phyloP scores from a whole-genome alignment of 2,888 invertebrate genomes.

The Cabera pusaria region DNA sequence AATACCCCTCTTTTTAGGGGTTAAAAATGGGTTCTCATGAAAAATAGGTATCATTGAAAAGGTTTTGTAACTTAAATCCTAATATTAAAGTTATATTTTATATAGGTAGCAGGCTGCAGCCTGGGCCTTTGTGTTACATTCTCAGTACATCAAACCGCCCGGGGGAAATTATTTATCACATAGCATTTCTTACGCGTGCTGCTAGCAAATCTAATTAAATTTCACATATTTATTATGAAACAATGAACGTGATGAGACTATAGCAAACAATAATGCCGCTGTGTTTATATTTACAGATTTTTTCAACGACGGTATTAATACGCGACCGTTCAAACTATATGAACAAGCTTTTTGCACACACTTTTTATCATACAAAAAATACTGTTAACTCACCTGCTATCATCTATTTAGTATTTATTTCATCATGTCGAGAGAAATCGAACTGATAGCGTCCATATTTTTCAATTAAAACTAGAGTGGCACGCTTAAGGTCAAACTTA shows the following conservation, averaged over 20 bases:
- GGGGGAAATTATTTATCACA: conserved; percentile 66
- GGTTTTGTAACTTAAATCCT: too few species aligned
- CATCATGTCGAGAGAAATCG: conserved; percentile 6
- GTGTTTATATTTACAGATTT: conserved; percentile 23
- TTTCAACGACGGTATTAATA: conserved; percentile 4
- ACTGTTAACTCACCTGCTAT: conserved; percentile 5
- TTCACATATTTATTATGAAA: conserved; percentile 45
- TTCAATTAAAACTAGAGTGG: conserved; percentile 24
- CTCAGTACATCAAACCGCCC: conserved; percentile 50
- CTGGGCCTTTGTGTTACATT: conserved; percentile 3
- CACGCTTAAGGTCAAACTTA: conserved; percentile 48
- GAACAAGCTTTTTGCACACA: conserved; percentile 4
- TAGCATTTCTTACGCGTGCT: conserved; percentile 45
- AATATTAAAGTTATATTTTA: not conserved
- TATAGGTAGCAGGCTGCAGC: conserved; percentile 7
- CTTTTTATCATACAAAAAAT: conserved; percentile 4
- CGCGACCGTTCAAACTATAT: conserved; percentile 10
- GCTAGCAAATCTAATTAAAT: conserved; percentile 65
- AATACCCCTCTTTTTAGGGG: too few species aligned
- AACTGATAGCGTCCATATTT: conserved; percentile 1
- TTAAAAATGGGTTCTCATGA: too few species aligned
- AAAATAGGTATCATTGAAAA: too few species aligned
- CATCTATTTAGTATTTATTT: conserved; percentile 3
- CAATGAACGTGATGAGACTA: conserved; percentile 39
- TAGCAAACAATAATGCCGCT: conserved; percentile 30